Conservation (phyloP, 1,140 invertebrate genomes). For the Apolygus lucorum region DNA sequence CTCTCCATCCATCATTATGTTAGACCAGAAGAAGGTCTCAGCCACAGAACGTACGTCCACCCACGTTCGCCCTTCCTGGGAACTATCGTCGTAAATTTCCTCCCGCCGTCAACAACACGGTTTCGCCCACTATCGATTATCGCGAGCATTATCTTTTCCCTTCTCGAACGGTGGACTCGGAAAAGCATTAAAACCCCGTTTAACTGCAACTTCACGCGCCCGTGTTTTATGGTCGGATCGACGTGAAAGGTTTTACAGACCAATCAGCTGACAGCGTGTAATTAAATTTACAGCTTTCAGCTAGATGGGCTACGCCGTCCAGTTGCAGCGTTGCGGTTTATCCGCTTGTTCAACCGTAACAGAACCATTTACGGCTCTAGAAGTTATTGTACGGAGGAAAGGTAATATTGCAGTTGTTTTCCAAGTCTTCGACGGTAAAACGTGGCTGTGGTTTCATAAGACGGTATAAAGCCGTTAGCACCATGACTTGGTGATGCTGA, state of each 20-base stretch:
- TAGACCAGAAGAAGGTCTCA: no score
- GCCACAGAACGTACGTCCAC: not conserved
- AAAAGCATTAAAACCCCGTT: not conserved
- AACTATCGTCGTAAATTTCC: not conserved
- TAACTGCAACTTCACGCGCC: not conserved
- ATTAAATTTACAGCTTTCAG: not conserved
- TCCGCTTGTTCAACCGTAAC: no score
- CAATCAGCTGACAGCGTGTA: not conserved
- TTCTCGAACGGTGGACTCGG: not conserved
- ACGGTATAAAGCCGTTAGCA: no score
- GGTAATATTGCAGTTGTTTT: no score
- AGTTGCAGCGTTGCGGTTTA: no score
- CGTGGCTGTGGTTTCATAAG: no score
- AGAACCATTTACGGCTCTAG: no score
- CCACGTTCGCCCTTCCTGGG: not conserved
- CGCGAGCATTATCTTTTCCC: not conserved
- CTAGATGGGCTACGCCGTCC: no score
- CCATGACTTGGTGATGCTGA: no score
- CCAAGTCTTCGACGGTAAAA: no score
- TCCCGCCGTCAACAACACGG: not conserved
- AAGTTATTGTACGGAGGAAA: no score
- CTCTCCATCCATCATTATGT: no score
- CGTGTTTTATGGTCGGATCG: not conserved
- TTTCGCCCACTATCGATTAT: constrained; percentile 1
- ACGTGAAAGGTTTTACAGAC: not conserved